A percentile compares a stretch with the other conserved stretches of the same genome.
These are phyloP conservation scores for Leptatherina wallacei DNA, from an alignment of 2,797 vertebrate genomes.

Conservation along the genomic window DNA sequence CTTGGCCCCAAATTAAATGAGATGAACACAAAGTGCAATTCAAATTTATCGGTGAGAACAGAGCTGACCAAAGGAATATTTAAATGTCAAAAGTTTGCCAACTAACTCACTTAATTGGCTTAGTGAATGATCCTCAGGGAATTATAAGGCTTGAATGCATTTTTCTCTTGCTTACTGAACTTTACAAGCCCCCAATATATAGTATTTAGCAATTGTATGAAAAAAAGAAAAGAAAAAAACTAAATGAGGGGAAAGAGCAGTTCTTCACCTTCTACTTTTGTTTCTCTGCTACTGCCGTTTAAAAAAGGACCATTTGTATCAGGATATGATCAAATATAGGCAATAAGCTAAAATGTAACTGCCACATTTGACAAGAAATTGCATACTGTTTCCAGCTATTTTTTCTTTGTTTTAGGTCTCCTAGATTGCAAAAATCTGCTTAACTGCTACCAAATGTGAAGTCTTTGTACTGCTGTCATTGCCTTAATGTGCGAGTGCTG, in stretches of 20 bases:
- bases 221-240: constrained; percentile 25
- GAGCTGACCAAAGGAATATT: constrained; percentile 48
- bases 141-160: constrained; percentile 31
- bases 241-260: constrained; percentile 4
- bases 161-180: constrained; percentile 33
- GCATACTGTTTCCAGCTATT: constrained; percentile 41
- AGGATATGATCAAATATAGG: constrained; percentile 1
- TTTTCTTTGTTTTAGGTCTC: constrained; percentile 45
- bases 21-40: constrained; percentile 41
- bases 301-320: neutral
- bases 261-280: neutral
- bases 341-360: constrained; percentile 6
- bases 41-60: constrained; percentile 24
- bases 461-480: constrained; percentile 65
- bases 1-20: constrained; percentile 43
- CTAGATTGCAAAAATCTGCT: constrained; percentile 56
- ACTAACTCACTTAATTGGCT: constrained; percentile 41
- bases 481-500: constrained; percentile 61
- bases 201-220: constrained; percentile 16
- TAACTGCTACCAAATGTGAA: constrained; percentile 74
- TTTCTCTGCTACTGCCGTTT: constrained; percentile 7
- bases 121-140: constrained; percentile 15
- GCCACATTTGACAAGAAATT: constrained; percentile 24
- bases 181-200: constrained; percentile 47
- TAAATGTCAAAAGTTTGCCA: constrained; percentile 31